These are phyloP conservation scores for Ceratotherium simum DNA, from an alignment of 2,113 vertebrate genomes.

Conservation along the genomic window DNA sequence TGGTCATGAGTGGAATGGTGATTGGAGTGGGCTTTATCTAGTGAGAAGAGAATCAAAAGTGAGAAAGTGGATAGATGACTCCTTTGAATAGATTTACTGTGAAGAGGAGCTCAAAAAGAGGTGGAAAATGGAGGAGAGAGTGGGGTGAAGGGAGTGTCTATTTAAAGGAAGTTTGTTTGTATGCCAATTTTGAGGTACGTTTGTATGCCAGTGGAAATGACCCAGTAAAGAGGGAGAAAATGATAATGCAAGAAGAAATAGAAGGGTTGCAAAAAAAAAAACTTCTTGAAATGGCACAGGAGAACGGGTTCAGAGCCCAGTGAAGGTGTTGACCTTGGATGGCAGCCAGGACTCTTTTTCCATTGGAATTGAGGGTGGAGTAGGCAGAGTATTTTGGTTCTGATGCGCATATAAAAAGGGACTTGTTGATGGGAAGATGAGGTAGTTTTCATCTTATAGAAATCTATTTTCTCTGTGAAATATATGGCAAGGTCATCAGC, in stretches of 20 bases:
- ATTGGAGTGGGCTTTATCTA: not conserved
- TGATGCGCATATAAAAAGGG: slow-evolving; percentile 25
- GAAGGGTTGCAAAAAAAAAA: not conserved
- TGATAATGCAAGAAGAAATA: slow-evolving; percentile 17
- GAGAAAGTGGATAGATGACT: not conserved
- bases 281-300: not conserved
- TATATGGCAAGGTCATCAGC: slow-evolving; percentile 64
- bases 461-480: slow-evolving; percentile 74
- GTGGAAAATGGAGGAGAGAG: not conserved
- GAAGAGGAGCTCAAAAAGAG: not conserved
- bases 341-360: not conserved
- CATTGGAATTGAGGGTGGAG: not conserved
- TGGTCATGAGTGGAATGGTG: not conserved
- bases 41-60: not conserved
- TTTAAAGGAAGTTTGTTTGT: not conserved
- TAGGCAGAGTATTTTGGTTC: not conserved
- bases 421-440: slow-evolving; percentile 67
- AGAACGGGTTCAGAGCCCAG: not conserved
- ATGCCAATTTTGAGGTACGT: not conserved
- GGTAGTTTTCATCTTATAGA: slow-evolving; percentile 63
- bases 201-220: not conserved
- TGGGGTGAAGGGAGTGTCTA: not conserved
- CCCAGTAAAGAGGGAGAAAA: not conserved
- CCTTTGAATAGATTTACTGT: not conserved
- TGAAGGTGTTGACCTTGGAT: slow-evolving; percentile 14